Evolutionary conservation across 2,797 vertebrate genomes (phyloP).

Genomic region (Denticeps clupeoides): DNA sequence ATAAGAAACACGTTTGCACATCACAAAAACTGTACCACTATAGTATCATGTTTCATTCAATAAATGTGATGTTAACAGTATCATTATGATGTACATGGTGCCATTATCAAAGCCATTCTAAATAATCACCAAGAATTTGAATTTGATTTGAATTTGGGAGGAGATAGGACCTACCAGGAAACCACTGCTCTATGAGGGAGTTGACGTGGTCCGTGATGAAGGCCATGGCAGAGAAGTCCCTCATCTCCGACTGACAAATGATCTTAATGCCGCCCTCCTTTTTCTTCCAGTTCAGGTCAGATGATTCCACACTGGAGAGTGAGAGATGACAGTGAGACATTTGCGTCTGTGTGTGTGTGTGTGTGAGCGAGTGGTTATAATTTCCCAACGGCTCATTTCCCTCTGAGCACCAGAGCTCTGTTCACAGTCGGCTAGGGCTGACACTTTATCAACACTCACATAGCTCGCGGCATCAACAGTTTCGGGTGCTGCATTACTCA

Average conservation of each 20-base stretch:
- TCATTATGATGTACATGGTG: too few species aligned
- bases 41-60: too few species aligned
- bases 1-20: too few species aligned
- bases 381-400: neutral
- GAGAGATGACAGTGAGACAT: constrained; percentile 12
- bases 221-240: constrained; percentile 96
- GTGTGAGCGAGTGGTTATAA: neutral
- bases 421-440: neutral
- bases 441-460: neutral
- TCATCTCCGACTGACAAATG: constrained; percentile 81
- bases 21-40: too few species aligned
- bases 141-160: too few species aligned
- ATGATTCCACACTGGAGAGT: constrained; percentile 79
- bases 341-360: neutral
- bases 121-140: too few species aligned
- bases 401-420: neutral
- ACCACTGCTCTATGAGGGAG: constrained; percentile 95
- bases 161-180: constrained; percentile 79
- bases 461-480: neutral
- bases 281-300: constrained; percentile 89
- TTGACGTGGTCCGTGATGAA: constrained; percentile 96
- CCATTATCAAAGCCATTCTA: too few species aligned
- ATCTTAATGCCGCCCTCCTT: constrained; percentile 96
- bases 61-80: too few species aligned
- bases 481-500: too few species aligned